Conservation (phyloP, 1,140 invertebrate species). For the Cheumatopsyche charites region DNA sequence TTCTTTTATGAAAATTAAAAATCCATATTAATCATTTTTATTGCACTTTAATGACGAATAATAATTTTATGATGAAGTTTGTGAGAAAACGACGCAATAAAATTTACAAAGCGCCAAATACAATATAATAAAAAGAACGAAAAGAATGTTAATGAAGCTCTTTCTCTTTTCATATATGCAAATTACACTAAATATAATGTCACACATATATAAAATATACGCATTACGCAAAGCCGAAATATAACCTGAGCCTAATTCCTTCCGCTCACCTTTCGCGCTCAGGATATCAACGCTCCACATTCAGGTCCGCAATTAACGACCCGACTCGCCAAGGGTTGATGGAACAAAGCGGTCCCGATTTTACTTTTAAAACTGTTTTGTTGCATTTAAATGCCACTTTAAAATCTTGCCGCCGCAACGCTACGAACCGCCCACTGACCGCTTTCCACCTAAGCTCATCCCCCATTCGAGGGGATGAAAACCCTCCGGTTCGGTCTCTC, state of each 20-base stretch:
- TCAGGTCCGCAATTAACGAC: slow-evolving; percentile 24
- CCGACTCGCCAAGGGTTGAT: slow-evolving; percentile 24
- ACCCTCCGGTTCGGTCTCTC: neutral
- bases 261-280: slow-evolving; percentile 25
- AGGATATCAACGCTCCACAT: slow-evolving; percentile 11
- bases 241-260: neutral
- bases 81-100: neutral
- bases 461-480: neutral
- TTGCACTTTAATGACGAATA: too few relatives aligned
- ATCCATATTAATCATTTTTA: neutral
- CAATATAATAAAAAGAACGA: neutral
- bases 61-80: too few relatives aligned
- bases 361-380: slow-evolving; percentile 40
- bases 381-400: slow-evolving; percentile 39
- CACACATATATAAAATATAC: slow-evolving; percentile 16
- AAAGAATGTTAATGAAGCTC: neutral
- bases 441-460: neutral
- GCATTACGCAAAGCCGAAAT: neutral
- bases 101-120: neutral
- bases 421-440: neutral
- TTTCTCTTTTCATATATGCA: neutral
- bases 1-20: too few relatives aligned
- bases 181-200: neutral
- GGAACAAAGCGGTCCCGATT: slow-evolving; percentile 33
- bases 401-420: slow-evolving; percentile 28